phyloP scores from a whole-genome alignment of 2,113 vertebrate species.

The Delphinus delphis region DNA sequence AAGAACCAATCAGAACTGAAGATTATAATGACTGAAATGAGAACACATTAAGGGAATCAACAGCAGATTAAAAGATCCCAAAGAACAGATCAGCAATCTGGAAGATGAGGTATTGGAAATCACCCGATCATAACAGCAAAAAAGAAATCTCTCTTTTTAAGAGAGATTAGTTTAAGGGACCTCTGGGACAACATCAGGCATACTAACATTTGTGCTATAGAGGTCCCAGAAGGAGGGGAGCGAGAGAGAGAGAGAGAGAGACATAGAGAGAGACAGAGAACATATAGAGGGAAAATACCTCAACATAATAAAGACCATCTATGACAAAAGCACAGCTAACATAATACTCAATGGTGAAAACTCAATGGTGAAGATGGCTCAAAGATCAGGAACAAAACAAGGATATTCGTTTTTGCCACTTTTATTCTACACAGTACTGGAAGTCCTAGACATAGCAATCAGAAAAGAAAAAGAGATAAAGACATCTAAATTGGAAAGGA shows the following conservation, averaged over 20 bases:
- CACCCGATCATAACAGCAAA: background rate
- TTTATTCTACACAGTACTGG: background rate
- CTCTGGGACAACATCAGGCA: background rate
- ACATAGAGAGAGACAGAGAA: background rate
- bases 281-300: background rate
- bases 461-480: background rate
- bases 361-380: too few species aligned
- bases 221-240: background rate
- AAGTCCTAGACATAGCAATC: background rate
- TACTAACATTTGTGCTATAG: background rate
- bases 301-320: background rate
- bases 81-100: background rate
- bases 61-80: background rate
- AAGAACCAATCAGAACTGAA: background rate
- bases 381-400: background rate
- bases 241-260: background rate
- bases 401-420: background rate
- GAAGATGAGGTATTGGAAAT: background rate
- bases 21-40: background rate
- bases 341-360: background rate
- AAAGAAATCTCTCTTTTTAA: background rate
- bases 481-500: background rate
- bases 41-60: background rate
- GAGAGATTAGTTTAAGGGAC: background rate
- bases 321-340: background rate